Evolutionary conservation across 1,140 invertebrate species (phyloP).

Genomic region (Whitmania pigra): DNA sequence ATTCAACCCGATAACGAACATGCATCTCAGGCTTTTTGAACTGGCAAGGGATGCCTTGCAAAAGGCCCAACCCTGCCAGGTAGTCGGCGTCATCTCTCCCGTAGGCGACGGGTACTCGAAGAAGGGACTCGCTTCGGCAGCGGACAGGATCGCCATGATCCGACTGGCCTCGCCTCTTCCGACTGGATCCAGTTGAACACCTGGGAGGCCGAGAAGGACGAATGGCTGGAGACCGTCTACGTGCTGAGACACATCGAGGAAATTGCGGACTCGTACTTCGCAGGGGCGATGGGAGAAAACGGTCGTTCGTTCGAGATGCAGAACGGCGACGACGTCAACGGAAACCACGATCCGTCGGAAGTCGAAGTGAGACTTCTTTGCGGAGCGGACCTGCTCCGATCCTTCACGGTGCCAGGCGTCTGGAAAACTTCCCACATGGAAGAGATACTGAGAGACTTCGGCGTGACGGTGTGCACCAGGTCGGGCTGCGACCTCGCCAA

Average conservation of each 20-base stretch:
- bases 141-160: conserved; percentile 70
- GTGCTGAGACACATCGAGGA: conserved; percentile 66
- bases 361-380: conserved; percentile 71
- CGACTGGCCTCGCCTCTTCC: conserved; percentile 59
- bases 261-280: conserved; percentile 26
- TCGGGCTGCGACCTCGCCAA: conserved; percentile 69
- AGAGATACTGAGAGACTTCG: conserved; percentile 72
- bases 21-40: conserved; percentile 95
- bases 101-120: conserved; percentile 84
- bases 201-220: conserved; percentile 69
- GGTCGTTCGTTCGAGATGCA: background rate
- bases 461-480: conserved; percentile 79
- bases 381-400: conserved; percentile 82
- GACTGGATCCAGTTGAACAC: conserved; percentile 59
- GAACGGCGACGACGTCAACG: background rate
- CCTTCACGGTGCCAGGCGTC: conserved; percentile 72
- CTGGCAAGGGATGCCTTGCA: conserved; percentile 76
- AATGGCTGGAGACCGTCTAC: conserved; percentile 65
- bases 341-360: conserved; percentile 26
- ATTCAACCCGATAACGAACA: conserved; percentile 87
- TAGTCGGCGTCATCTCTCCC: conserved; percentile 81
- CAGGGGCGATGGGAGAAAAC: conserved; percentile 22
- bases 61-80: conserved; percentile 56
- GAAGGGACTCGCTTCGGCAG: conserved; percentile 45
- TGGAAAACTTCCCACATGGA: conserved; percentile 83